phyloP scores from a whole-genome alignment of 2,113 vertebrate genomes.

The Peromyscus californicus region DNA sequence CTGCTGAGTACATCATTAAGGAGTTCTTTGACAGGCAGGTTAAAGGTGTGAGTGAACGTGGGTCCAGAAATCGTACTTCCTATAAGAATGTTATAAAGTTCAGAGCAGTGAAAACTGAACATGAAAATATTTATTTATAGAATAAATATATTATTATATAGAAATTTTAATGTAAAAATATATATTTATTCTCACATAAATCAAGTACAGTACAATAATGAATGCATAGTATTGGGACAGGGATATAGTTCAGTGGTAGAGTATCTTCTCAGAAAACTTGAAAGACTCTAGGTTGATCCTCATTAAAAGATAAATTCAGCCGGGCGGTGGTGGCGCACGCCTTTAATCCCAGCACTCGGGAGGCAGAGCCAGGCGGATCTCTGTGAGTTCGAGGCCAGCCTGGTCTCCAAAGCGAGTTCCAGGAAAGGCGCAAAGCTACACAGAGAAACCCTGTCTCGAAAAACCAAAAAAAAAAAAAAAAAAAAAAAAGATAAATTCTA shows the following conservation, averaged over 20 bases:
- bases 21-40: background rate
- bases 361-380: too few species aligned
- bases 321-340: too few species aligned
- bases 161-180: conserved; percentile 32
- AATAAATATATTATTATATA: background rate
- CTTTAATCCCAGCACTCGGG: too few species aligned
- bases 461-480: too few species aligned
- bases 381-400: too few species aligned
- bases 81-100: background rate
- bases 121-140: background rate
- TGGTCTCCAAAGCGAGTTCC: too few species aligned
- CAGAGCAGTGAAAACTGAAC: background rate
- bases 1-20: background rate
- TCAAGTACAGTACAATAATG: conserved; percentile 10
- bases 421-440: too few species aligned
- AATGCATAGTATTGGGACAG: background rate
- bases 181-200: background rate
- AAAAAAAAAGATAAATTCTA: background rate
- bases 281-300: background rate
- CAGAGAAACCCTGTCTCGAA: too few species aligned
- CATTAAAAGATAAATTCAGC: background rate
- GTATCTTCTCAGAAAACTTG: background rate
- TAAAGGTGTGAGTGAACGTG: background rate
- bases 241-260: background rate
- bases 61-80: background rate